Evolutionary conservation across 2,797 vertebrate genomes (phyloP), one percentile per base, ranked within the genome.

Genomic region (Phrynocephalus vlangalii): DNA sequence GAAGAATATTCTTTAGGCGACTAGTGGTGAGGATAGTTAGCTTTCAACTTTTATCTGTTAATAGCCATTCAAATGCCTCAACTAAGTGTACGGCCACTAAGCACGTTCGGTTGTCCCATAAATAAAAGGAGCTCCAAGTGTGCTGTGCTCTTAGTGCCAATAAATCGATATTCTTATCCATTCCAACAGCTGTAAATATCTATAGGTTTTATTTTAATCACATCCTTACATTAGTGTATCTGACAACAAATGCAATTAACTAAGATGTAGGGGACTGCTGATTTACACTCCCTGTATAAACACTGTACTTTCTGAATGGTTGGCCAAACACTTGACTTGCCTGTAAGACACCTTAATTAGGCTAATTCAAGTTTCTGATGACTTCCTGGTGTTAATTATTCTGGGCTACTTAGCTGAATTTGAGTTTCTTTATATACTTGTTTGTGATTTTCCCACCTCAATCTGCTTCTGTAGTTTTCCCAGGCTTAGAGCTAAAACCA

Each of bases 121-220:
- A 82, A 83, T 82, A 87, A 82, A 75, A 68, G 72, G 75, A 38
- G n/a, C 28, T 82, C 48, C 63, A 83, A 56, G 48, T 77, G 44
- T 68, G 70, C 73, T 82, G 60, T 38, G 30, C 71, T 87, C 50
- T 77, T 82, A 83, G 48, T 87, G 86, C n/a, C 79, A 77, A 82
- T 82, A 82, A 77, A 83, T 87, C 15, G 68, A 87, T 86, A 60
- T 82, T 72, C 77, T 83, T 87, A 68, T 87, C 79, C 60, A 82
- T 24, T 87, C 80, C 72, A 82, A 83, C 79, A 81, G 86, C 24
- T 56, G 72, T 33, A 82, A 76, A 70, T 63, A 82, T 82, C 80
- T 68, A 70, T 87, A 77, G 80, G 70, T 87, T 82, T 82, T 87
- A 76, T 87, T 87, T 50, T 77, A 87, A 56, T 80, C n/a, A 77